These are phyloP conservation scores for Sciurus niger DNA, from an alignment of 2,113 vertebrate genomes.

Conservation along the genomic window DNA sequence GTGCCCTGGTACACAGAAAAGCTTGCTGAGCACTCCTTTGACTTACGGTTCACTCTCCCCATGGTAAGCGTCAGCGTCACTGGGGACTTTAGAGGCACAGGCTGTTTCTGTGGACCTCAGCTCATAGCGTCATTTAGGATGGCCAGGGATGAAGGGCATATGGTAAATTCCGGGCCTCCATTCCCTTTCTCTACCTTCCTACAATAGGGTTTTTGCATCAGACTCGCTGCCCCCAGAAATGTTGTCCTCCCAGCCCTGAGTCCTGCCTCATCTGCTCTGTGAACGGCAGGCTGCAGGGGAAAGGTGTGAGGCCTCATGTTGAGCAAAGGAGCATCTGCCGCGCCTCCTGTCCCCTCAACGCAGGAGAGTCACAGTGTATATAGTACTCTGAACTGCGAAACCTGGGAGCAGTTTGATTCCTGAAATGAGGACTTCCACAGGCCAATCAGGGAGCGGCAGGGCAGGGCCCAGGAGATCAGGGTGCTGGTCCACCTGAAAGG, in stretches of 20 bases:
- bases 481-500: neutral
- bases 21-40: neutral
- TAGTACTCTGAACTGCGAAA: neutral
- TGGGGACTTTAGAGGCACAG: too few relatives aligned
- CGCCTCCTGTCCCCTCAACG: fast-evolving
- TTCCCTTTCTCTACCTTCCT: neutral
- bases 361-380: fast-evolving
- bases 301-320: neutral
- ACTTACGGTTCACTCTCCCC: neutral
- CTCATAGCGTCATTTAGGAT: neutral
- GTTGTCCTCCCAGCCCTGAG: neutral
- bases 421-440: neutral
- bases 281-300: neutral
- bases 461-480: fast-evolving
- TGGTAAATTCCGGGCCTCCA: neutral
- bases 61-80: neutral
- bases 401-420: neutral
- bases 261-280: neutral
- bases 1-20: neutral
- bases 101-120: neutral
- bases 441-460: neutral
- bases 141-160: too few relatives aligned
- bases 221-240: neutral
- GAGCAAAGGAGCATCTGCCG: neutral
- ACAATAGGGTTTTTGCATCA: neutral